phyloP scores from a whole-genome alignment of 2,888 invertebrate genomes.

The Metallyticus violacea region DNA sequence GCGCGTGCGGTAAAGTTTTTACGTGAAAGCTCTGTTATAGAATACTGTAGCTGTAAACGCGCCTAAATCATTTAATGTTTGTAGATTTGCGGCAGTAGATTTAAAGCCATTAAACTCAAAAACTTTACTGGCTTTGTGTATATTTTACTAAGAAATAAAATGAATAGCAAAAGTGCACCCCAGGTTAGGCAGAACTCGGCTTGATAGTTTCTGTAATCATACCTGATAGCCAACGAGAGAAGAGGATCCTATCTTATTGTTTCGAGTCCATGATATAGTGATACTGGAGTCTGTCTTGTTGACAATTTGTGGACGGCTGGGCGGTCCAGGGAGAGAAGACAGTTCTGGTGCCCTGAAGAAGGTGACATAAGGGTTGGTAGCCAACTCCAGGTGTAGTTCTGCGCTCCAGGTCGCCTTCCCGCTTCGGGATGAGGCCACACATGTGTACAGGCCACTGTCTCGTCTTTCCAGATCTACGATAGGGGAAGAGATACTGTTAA shows the following conservation, averaged over 20 bases:
- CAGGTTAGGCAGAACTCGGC: no score
- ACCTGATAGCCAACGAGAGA: constrained; percentile 65
- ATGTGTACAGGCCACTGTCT: constrained; percentile 71
- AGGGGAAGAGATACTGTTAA: background rate
- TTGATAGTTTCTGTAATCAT: no score
- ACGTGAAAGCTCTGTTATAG: no score
- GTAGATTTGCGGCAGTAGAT: no score
- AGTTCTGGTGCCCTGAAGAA: constrained; percentile 78
- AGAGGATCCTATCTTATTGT: constrained; percentile 75
- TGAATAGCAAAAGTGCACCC: no score
- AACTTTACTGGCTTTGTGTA: no score
- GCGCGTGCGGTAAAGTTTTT: no score
- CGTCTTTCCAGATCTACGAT: constrained; percentile 46
- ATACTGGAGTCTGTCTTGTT: constrained; percentile 73
- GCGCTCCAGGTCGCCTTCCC: constrained; percentile 90
- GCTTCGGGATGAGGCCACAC: constrained; percentile 80
- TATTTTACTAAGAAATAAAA: no score
- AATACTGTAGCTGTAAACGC: no score
- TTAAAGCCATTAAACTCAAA: no score
- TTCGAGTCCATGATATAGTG: constrained; percentile 79
- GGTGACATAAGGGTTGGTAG: constrained; percentile 76
- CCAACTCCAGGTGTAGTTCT: constrained; percentile 68
- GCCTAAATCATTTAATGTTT: no score
- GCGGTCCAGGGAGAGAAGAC: constrained; percentile 79
- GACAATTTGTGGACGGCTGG: constrained; percentile 71